These are phyloP conservation scores for Lynx canadensis DNA, from an alignment of 2,113 vertebrate species.

Conservation along the genomic window DNA sequence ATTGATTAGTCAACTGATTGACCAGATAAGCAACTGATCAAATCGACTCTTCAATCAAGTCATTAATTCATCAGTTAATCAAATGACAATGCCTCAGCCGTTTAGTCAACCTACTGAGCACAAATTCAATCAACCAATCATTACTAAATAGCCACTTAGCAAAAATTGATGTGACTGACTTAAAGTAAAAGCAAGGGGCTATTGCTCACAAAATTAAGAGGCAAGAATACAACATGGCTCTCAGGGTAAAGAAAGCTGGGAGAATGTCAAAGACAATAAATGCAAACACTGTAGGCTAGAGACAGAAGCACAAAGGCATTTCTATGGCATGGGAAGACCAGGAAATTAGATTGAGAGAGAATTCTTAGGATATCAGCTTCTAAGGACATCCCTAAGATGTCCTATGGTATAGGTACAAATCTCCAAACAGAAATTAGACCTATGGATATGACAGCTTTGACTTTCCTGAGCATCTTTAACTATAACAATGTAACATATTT, in stretches of 20 bases:
- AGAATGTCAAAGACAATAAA: conserved; percentile 4
- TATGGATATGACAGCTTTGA: neutral
- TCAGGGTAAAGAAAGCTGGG: neutral
- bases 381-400: neutral
- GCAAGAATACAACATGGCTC: neutral
- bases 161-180: conserved; percentile 15
- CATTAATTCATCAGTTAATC: neutral
- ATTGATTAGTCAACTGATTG: neutral
- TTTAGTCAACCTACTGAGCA: neutral
- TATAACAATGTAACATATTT: neutral
- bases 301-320: neutral
- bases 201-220: neutral
- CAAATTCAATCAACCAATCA: neutral
- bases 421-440: neutral
- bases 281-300: neutral
- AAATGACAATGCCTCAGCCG: neutral
- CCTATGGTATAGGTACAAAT: neutral
- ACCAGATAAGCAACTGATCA: neutral
- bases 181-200: neutral
- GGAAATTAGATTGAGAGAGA: neutral
- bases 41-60: neutral
- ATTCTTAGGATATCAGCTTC: neutral
- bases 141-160: neutral
- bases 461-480: neutral
- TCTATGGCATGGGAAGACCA: neutral